Evolutionary conservation across 2,888 invertebrate species (phyloP), one percentile per base, ranked within the genome.

Genomic region (Cyrtodaria siliqua): DNA sequence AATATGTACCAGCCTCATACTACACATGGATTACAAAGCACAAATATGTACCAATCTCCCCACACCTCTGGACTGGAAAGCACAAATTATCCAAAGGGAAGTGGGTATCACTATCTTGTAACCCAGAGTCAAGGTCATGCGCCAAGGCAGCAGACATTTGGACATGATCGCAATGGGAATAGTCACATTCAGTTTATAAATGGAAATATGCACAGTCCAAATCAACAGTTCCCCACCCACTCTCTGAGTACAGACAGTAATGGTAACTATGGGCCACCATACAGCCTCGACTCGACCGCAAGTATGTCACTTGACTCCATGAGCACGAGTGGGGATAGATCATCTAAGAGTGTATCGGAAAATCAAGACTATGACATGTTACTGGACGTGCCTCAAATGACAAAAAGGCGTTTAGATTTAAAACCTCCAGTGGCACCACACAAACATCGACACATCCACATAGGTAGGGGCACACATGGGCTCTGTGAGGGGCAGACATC

Each of bases 251-350:
- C 52, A 55, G 63, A 69, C 16, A 57, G 24, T 23, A 53, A 57
- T 42, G 56, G 57, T 16, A 47, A 52, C 60, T 73, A 64, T 57
- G 75, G 63, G 4, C 38, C 33, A 26, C 53, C 71, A 18, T 59
- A 66, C 38, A 75, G 71, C 64, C 50, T 68, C 12, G 79, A 80
- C 20, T 80, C 79, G 14, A 79, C 70, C 0, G 56, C 66, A 9
- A 80, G 79, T 53, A 61, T 76, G 72, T 80, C 79, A 4, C 40
- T 80, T 1, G 79, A 80, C 42, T 80, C 79, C 18, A 69, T 80
- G 61, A 75, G 79, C 33, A 79, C 74, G 16, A 80, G 76, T 27
- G 69, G 69, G 20, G 70, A 70, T 40, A 53, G 76, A 18, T 74
- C 74, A 49, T 76, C 79, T 4, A 80, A 72, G 55, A 80, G 72